These are phyloP conservation scores for Acipenser ruthenus DNA, from an alignment of 2,797 vertebrate species.

Conservation along the genomic window DNA sequence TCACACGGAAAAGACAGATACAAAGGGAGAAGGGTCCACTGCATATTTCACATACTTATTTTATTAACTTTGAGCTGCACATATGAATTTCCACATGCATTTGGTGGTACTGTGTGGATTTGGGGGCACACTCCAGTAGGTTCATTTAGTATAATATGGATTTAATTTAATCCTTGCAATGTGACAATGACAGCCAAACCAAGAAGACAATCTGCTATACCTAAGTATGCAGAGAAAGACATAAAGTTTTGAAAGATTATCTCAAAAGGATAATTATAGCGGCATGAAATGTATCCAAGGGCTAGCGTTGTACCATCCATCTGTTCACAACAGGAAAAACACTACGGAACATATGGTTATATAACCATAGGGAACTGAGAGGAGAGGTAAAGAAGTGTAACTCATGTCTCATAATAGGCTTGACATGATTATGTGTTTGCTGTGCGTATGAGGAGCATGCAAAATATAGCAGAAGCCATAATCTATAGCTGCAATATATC, in stretches of 20 bases:
- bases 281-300: slow-evolving; percentile 32
- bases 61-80: too few relatives aligned
- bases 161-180: neutral
- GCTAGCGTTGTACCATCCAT: slow-evolving; percentile 45
- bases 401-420: slow-evolving; percentile 30
- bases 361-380: slow-evolving; percentile 28
- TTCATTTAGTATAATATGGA: too few relatives aligned
- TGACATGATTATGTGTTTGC: slow-evolving; percentile 1
- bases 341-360: slow-evolving; percentile 49
- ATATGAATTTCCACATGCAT: too few relatives aligned
- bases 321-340: slow-evolving; percentile 52
- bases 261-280: slow-evolving; percentile 15
- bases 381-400: slow-evolving; percentile 24
- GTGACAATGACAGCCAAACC: slow-evolving; percentile 1
- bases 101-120: too few relatives aligned
- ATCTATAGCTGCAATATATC: too few relatives aligned
- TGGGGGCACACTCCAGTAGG: too few relatives aligned
- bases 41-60: too few relatives aligned
- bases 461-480: too few relatives aligned
- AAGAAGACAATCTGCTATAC: slow-evolving; percentile 5
- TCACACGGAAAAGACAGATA: too few relatives aligned
- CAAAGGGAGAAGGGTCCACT: too few relatives aligned
- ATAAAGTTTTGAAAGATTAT: slow-evolving; percentile 15
- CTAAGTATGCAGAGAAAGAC: slow-evolving; percentile 4
- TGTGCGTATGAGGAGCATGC: neutral